phyloP scores from a whole-genome alignment of 2,888 invertebrate genomes.

The Heliothis peltigera region DNA sequence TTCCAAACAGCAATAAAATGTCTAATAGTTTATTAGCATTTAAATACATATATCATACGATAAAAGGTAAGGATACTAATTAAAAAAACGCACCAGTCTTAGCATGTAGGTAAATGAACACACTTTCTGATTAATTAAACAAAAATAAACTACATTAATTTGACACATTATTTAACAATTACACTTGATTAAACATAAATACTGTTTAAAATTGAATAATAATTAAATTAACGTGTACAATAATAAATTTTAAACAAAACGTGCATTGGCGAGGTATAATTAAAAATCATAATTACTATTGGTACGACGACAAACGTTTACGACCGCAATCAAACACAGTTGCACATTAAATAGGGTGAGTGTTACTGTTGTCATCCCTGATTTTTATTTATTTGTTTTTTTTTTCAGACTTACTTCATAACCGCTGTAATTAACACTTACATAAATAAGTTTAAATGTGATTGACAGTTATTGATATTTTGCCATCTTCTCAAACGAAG shows the following conservation, averaged over 20 bases:
- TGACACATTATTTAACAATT: slow-evolving; percentile 58
- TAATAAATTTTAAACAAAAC: slow-evolving; percentile 65
- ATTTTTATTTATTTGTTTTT: slow-evolving; percentile 2
- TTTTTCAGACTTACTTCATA: no score
- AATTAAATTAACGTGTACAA: slow-evolving; percentile 64
- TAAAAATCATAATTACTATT: slow-evolving; percentile 81
- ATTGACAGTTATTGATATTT: no score
- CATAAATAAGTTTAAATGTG: no score
- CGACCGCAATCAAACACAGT: slow-evolving; percentile 88
- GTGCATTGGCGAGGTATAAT: slow-evolving; percentile 68
- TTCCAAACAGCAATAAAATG: no score
- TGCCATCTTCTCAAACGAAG: no score
- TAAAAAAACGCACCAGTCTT: neutral
- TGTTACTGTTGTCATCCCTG: slow-evolving; percentile 14
- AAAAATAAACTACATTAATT: slow-evolving; percentile 30
- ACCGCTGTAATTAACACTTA: no score
- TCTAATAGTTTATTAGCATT: no score
- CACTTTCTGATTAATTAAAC: slow-evolving; percentile 18
- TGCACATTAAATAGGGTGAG: slow-evolving; percentile 77
- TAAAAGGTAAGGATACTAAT: no score
- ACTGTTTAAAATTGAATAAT: slow-evolving; percentile 61
- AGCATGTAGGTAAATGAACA: neutral
- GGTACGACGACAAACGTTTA: slow-evolving; percentile 69
- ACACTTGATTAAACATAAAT: slow-evolving; percentile 55
- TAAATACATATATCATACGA: no score